phyloP scores from a whole-genome alignment of 2,888 invertebrate species.

The Polymixis lichenea region DNA sequence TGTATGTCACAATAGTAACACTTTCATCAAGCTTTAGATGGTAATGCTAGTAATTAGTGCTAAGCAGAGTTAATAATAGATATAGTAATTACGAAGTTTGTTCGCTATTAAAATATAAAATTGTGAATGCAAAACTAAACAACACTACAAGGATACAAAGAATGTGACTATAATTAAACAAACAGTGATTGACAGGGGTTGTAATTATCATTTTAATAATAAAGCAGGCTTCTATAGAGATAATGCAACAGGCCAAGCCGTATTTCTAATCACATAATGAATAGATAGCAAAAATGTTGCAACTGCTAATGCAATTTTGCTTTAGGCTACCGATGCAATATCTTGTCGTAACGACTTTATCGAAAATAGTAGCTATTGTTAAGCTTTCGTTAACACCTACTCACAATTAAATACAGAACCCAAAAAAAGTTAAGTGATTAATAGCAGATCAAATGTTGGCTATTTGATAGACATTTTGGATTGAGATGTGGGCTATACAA shows the following conservation, averaged over 20 bases:
- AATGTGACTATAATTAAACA: constrained; percentile 48
- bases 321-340: constrained; percentile 51
- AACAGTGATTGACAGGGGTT: constrained; percentile 55
- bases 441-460: constrained; percentile 69
- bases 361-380: constrained; percentile 64
- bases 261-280: constrained; percentile 47
- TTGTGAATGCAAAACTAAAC: constrained; percentile 15
- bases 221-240: constrained; percentile 16
- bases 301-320: constrained; percentile 56
- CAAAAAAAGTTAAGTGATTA: constrained; percentile 69
- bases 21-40: not conserved
- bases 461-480: constrained; percentile 59
- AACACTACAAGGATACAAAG: constrained; percentile 24
- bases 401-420: constrained; percentile 48
- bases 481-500: constrained; percentile 67
- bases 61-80: not conserved
- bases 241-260: constrained; percentile 40
- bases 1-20: not conserved
- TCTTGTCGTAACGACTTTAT: constrained; percentile 62
- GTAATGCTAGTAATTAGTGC: not conserved
- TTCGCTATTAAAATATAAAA: constrained; percentile 11
- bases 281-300: constrained; percentile 49
- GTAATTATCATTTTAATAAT: constrained; percentile 56
- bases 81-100: constrained; percentile 6
- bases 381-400: constrained; percentile 71